phyloP scores from a whole-genome alignment of 1,140 invertebrate genomes.

The Teleopsis dalmanni region DNA sequence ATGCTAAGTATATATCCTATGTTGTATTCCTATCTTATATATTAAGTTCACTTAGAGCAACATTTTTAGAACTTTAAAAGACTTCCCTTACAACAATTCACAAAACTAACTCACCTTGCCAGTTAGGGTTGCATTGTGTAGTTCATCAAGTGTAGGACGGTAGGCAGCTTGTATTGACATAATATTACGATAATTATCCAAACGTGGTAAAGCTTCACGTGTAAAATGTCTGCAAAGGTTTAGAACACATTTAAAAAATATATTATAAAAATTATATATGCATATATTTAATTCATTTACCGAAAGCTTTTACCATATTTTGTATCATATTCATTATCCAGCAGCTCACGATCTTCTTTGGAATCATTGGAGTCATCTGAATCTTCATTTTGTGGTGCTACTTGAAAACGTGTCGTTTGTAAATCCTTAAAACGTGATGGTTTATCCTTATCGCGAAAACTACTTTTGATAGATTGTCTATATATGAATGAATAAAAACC shows the following conservation, averaged over 20 bases:
- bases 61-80: too few species aligned
- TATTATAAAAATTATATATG: background rate
- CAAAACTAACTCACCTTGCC: slow-evolving; percentile 67
- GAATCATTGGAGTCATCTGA: slow-evolving; percentile 45
- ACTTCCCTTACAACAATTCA: too few species aligned
- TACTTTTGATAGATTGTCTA: slow-evolving; percentile 48
- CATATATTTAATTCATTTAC: slow-evolving; percentile 37
- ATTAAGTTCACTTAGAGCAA: too few species aligned
- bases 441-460: slow-evolving; percentile 54
- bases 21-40: too few species aligned
- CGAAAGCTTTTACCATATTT: slow-evolving; percentile 73
- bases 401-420: slow-evolving; percentile 53
- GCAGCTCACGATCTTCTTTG: slow-evolving; percentile 51
- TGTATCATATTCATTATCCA: slow-evolving; percentile 58
- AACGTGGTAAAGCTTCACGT: slow-evolving; percentile 77
- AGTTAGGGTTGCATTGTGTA: slow-evolving; percentile 77
- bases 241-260: background rate
- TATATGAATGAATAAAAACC: background rate
- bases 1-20: too few species aligned
- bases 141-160: slow-evolving; percentile 83
- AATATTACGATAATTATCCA: slow-evolving; percentile 92
- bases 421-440: slow-evolving; percentile 52
- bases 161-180: slow-evolving; percentile 83
- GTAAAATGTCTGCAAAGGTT: slow-evolving; percentile 68
- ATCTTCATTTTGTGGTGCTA: slow-evolving; percentile 45